Conservation (phyloP, 1,140 invertebrate genomes). For the Microvelia longipes region DNA sequence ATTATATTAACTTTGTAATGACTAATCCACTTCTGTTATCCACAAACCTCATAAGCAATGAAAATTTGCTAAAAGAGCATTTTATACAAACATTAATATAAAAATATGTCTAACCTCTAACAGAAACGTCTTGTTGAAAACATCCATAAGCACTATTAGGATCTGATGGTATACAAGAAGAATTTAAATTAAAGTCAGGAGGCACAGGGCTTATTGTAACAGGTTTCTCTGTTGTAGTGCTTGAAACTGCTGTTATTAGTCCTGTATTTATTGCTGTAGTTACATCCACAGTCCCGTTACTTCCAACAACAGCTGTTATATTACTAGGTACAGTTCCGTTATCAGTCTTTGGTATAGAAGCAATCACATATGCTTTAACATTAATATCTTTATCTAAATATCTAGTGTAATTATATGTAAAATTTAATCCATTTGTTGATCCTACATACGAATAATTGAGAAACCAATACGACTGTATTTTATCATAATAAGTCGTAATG, state of each 20-base stretch:
- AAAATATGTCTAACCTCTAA: conserved; percentile 19
- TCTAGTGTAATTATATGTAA: conserved; percentile 44
- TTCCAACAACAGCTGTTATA: conserved; percentile 14
- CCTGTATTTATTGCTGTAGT: not conserved
- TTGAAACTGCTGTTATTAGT: too few species aligned
- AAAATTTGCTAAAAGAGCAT: too few species aligned
- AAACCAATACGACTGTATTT: conserved; percentile 55
- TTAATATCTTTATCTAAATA: conserved; percentile 37
- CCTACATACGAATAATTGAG: conserved; percentile 56
- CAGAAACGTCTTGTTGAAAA: conserved; percentile 32
- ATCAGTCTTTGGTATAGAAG: conserved; percentile 18
- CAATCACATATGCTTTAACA: conserved; percentile 46
- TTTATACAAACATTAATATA: too few species aligned
- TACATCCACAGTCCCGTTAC: conserved; percentile 16
- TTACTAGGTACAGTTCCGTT: conserved; percentile 13
- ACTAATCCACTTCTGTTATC: too few species aligned
- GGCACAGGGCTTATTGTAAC: conserved; percentile 16
- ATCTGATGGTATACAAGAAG: conserved; percentile 32
- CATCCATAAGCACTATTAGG: conserved; percentile 54
- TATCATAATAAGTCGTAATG: conserved; percentile 41
- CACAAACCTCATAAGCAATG: too few species aligned
- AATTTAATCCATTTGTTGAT: conserved; percentile 39
- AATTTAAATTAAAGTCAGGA: conserved; percentile 15
- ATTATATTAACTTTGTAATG: too few species aligned
- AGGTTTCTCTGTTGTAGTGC: conserved; percentile 17